These are phyloP conservation scores for Geotrupes spiniger DNA, from an alignment of 2,888 invertebrate genomes.

Conservation along the genomic window DNA sequence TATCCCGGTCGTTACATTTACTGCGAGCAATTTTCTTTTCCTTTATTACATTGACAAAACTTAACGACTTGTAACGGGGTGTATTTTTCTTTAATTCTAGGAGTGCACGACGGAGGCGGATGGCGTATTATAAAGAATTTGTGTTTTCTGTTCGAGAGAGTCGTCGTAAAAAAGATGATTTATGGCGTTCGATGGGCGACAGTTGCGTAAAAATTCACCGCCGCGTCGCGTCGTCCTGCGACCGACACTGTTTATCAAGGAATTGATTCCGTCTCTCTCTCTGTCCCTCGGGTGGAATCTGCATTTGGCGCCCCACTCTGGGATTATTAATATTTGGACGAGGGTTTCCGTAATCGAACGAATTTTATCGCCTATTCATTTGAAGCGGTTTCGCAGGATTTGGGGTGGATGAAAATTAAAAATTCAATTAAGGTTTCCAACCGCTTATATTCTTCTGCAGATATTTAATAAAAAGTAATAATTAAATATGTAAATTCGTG, in stretches of 20 bases:
- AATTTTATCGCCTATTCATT: too few relatives aligned
- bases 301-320: conserved; percentile 10
- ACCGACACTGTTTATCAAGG: conserved; percentile 11
- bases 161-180: conserved; percentile 13
- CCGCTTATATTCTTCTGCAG: too few relatives aligned
- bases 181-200: conserved; percentile 2
- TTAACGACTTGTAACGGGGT: neutral
- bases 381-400: too few relatives aligned
- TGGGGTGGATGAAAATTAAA: too few relatives aligned
- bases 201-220: conserved; percentile 6
- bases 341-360: too few relatives aligned
- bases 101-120: neutral
- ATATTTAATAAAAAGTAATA: too few relatives aligned
- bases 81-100: neutral
- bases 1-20: too few relatives aligned
- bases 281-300: conserved; percentile 13
- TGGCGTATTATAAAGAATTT: neutral
- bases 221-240: conserved; percentile 6
- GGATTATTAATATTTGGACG: too few relatives aligned
- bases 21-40: neutral
- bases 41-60: neutral
- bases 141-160: neutral
- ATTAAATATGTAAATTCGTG: too few relatives aligned
- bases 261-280: too few relatives aligned
- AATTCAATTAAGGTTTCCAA: too few relatives aligned